Conservation (phyloP, 2,888 invertebrate species). For the Eupeodes latifasciatus region DNA sequence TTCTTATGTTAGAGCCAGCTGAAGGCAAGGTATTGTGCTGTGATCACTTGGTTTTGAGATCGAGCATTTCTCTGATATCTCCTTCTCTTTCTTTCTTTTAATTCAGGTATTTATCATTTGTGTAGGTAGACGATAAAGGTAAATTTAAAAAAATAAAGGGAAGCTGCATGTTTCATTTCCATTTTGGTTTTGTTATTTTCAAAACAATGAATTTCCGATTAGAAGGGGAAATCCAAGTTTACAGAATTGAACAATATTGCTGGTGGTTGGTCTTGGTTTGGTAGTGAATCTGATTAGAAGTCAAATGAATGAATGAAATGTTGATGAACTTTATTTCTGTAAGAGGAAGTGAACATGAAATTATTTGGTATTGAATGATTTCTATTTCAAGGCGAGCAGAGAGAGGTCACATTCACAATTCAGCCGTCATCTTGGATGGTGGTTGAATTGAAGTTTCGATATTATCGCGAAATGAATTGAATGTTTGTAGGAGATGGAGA, state of each 20-base stretch:
- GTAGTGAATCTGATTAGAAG: constrained; percentile 41
- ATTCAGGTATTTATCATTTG: constrained; percentile 34
- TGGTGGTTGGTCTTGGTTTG: too few relatives aligned
- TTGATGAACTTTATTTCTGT: constrained; percentile 22
- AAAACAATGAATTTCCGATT: constrained; percentile 38
- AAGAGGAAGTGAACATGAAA: not conserved
- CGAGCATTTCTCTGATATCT: constrained; percentile 3
- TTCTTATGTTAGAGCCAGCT: not conserved
- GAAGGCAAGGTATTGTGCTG: not conserved
- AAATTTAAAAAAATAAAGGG: constrained; percentile 17
- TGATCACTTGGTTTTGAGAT: constrained; percentile 34
- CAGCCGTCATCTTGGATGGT: not conserved
- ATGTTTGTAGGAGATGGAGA: too few relatives aligned
- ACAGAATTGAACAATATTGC: not conserved
- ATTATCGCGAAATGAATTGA: not conserved
- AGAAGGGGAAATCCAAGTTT: constrained; percentile 33
- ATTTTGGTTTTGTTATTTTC: constrained; percentile 34
- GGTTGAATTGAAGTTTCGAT: not conserved
- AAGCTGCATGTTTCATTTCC: constrained; percentile 58
- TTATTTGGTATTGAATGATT: not conserved
- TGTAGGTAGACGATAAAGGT: not conserved
- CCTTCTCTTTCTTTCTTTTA: constrained; percentile 26
- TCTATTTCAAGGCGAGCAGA: not conserved
- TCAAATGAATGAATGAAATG: constrained; percentile 18
- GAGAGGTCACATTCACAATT: not conserved